A percentile compares a stretch with the other conserved stretches of the same genome.
These are phyloP conservation scores for Aphidius ervi DNA, from an alignment of 1,140 invertebrate species.

Conservation along the genomic window DNA sequence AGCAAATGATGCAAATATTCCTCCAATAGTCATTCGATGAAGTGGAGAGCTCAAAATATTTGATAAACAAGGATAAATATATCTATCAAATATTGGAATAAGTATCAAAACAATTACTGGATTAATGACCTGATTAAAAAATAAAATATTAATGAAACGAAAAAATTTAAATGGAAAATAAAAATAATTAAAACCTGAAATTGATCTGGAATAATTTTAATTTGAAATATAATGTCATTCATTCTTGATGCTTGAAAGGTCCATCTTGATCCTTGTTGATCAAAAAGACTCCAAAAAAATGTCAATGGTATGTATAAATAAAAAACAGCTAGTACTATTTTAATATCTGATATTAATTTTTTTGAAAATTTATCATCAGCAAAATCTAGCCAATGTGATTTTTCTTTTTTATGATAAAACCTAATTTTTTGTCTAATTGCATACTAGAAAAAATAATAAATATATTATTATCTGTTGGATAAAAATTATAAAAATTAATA, in stretches of 20 bases:
- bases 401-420: constrained; percentile 42
- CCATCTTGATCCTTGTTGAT: constrained; percentile 91
- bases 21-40: constrained; percentile 75
- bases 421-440: constrained; percentile 44
- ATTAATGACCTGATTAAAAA: constrained; percentile 55
- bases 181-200: constrained; percentile 63
- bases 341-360: constrained; percentile 71
- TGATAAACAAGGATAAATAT: constrained; percentile 61
- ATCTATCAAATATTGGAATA: constrained; percentile 81
- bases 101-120: constrained; percentile 80
- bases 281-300: constrained; percentile 85
- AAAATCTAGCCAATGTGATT: constrained; percentile 74
- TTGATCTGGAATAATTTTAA: constrained; percentile 79
- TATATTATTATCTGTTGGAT: neutral
- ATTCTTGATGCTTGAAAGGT: constrained; percentile 89
- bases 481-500: too few relatives aligned
- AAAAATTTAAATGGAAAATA: too few relatives aligned
- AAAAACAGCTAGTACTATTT: constrained; percentile 67
- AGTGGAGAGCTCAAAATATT: constrained; percentile 61
- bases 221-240: constrained; percentile 71
- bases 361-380: constrained; percentile 67
- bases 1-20: constrained; percentile 74
- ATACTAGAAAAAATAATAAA: constrained; percentile 36
- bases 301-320: constrained; percentile 79
- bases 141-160: too few relatives aligned